These are phyloP conservation scores for Catonia carolina DNA, from an alignment of 2,888 invertebrate genomes.

Conservation along the genomic window DNA sequence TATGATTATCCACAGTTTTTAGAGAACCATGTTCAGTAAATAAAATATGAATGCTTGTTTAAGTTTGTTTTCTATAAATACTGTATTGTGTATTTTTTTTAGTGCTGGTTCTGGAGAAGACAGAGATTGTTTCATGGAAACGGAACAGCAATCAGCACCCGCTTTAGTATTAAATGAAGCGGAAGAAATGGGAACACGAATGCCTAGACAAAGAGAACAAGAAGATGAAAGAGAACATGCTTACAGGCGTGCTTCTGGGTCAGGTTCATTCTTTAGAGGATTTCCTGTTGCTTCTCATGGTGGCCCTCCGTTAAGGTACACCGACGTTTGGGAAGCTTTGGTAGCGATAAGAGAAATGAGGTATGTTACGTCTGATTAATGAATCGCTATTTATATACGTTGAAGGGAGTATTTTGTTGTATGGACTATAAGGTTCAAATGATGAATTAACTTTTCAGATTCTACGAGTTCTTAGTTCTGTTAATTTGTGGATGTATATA, in stretches of 20 bases:
- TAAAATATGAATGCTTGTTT: too few relatives aligned
- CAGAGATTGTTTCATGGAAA: too few relatives aligned
- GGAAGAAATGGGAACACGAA: background rate
- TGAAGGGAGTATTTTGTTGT: background rate
- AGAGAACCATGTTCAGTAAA: too few relatives aligned
- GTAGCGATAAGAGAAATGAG: constrained; percentile 58
- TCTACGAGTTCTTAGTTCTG: too few relatives aligned
- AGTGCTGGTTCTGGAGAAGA: too few relatives aligned
- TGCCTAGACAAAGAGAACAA: background rate
- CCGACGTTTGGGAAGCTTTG: constrained; percentile 62
- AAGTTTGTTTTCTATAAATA: too few relatives aligned
- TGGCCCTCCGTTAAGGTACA: constrained; percentile 39
- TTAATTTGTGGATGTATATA: too few relatives aligned
- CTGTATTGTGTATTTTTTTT: too few relatives aligned
- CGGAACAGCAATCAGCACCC: background rate
- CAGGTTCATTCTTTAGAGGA: constrained; percentile 17
- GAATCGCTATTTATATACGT: background rate
- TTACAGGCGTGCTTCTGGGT: background rate
- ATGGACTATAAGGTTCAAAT: constrained; percentile 33
- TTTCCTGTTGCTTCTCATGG: constrained; percentile 14
- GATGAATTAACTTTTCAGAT: too few relatives aligned
- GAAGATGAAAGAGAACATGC: background rate
- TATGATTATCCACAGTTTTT: too few relatives aligned
- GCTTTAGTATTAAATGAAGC: background rate
- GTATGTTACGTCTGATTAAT: too few relatives aligned